Base-by-base conservation (phyloP, 30 jellyfish, hydroid and myxozoan genomes). In the Rhopilema esculentum region DNA sequence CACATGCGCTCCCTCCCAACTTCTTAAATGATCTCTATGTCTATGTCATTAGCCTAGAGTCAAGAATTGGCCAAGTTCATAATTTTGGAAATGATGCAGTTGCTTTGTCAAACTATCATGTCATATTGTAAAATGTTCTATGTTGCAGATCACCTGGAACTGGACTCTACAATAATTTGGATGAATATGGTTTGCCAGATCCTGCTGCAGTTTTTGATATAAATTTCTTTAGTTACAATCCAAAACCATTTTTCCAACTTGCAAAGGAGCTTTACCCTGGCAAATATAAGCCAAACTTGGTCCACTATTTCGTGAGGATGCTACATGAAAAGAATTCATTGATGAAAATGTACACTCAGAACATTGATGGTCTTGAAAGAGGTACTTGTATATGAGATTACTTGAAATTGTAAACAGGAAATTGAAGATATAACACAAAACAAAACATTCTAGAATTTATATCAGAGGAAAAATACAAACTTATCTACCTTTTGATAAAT, bases 211-310 rank as follows among this genome's bases (percentile, higher is more conserved):
- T 90, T 49, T 90, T 90, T 69, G 97, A 90, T 67, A 61, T 90
- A 40, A 82, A 61, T 27, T 90, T 63, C 79, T 82, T 90, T 53
- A 48, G 51, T 27, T 69, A 82, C 90, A 84, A 83, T 33, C 94
- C 97, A 22, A 79, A 57, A 29, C 97, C 97, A 25, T 90, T 90
- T 48, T 90, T 90, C 79, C 76, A 66, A 49, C 88, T 90, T 17
- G 97, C 97, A 19, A 83, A 83, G 64, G 91, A 83, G 83, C 75
- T 82, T 17, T 83, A 90, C 66, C 97, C 97, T 2, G 94, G 94
- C 29, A 82, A 75, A 64, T 90, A 50, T 66, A 28, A 29, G 15
- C 94, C 97, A 21, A 90, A 90, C 52, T 71, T 29, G 24, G 97
- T 90, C 31, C 97, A 90, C 53, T 79, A 82, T 52, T 90, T 90